Percentiles rank a stretch among this genome's conserved stretches.
Evolutionary conservation across 2,113 vertebrate species (phyloP).

Genomic region (Menura novaehollandiae): DNA sequence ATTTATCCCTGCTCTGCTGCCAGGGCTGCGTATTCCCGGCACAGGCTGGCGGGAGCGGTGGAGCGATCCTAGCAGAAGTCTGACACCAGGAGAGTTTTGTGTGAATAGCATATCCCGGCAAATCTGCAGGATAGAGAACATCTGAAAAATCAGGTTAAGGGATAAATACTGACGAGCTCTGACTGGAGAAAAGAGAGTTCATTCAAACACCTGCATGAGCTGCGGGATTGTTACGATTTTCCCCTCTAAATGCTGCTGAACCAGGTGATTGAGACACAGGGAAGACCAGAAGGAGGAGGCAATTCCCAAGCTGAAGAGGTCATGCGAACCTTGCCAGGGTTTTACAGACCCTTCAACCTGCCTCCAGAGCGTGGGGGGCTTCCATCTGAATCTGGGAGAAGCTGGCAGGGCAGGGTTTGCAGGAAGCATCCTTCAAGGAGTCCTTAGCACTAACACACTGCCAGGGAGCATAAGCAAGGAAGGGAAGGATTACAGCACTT

Average conservation of each 20-base stretch:
- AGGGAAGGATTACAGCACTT: neutral
- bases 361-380: fast-evolving
- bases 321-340: neutral
- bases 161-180: slow-evolving; percentile 15
- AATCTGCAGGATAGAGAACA: slow-evolving; percentile 43
- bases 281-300: neutral
- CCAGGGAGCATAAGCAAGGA: neutral
- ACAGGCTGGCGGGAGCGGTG: neutral
- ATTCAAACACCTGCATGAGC: neutral
- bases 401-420: neutral
- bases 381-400: neutral
- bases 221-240: neutral
- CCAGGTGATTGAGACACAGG: fast-evolving
- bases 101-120: slow-evolving; percentile 29
- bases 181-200: neutral
- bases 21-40: neutral
- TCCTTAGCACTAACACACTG: fast-evolving
- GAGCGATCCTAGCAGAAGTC: slow-evolving; percentile 29
- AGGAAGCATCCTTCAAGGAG: neutral
- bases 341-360: neutral
- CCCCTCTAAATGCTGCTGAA: neutral
- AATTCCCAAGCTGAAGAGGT: neutral
- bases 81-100: slow-evolving; percentile 50
- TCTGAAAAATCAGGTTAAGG: slow-evolving; percentile 37
- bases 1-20: neutral